Percentiles rank a stretch among this genome's conserved stretches.
These are phyloP conservation scores for Acanthosepion pharaonis DNA, from an alignment of 2,888 invertebrate genomes.

Conservation along the genomic window DNA sequence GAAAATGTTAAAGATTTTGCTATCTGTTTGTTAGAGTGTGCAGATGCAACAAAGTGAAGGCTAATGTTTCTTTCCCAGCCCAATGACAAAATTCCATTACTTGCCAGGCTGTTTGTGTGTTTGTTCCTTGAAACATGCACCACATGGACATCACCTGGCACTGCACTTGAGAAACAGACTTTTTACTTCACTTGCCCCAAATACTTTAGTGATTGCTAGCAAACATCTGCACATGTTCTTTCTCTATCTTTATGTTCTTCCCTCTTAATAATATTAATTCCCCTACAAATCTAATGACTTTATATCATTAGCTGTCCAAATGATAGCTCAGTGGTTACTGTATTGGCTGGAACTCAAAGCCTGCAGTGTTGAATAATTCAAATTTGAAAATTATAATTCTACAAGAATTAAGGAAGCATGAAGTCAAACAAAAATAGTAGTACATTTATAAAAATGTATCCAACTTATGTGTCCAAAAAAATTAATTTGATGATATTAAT, in stretches of 20 bases:
- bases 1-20: neutral
- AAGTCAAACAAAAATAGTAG: neutral
- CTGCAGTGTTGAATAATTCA: neutral
- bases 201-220: conserved; percentile 9
- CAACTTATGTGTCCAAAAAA: neutral
- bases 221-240: neutral
- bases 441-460: neutral
- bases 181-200: conserved; percentile 23
- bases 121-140: conserved; percentile 33
- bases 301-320: neutral
- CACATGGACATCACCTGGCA: conserved; percentile 33
- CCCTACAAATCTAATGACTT: conserved; percentile 13
- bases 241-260: neutral
- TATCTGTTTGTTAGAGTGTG: neutral
- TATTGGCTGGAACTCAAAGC: neutral
- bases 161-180: conserved; percentile 21
- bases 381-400: neutral
- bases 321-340: conserved; percentile 33
- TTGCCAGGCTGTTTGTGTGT: neutral
- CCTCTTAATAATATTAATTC: neutral
- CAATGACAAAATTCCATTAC: conserved; percentile 33
- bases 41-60: conserved; percentile 22
- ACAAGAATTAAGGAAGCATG: neutral
- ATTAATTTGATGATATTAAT: neutral
- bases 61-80: neutral